Percentiles rank a stretch among this genome's conserved stretches.
phyloP scores from a whole-genome alignment of 2,113 vertebrate genomes.

The Laterallus jamaicensis region DNA sequence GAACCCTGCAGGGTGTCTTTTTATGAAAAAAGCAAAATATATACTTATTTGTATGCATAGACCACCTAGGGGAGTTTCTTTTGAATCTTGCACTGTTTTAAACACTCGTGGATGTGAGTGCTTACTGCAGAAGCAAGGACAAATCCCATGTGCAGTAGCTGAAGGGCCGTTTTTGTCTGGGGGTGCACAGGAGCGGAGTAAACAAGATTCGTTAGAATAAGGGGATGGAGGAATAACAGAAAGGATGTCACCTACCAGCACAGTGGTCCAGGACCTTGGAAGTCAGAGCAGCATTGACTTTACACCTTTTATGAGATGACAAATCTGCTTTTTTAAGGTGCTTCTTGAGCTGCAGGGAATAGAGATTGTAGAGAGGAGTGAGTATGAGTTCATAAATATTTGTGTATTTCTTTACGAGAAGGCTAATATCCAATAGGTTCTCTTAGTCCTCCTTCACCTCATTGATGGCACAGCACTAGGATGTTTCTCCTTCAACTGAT shows the following conservation, averaged over 20 bases:
- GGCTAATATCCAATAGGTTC: not conserved
- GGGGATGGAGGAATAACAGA: not conserved
- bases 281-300: not conserved
- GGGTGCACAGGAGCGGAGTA: not conserved
- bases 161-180: slow-evolving; percentile 51
- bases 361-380: not conserved
- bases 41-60: slow-evolving; percentile 71
- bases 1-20: slow-evolving; percentile 71
- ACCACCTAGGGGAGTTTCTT: slow-evolving; percentile 68
- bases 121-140: slow-evolving; percentile 65
- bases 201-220: not conserved
- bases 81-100: slow-evolving; percentile 69
- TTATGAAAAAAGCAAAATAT: slow-evolving; percentile 69
- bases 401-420: not conserved
- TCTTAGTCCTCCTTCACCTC: not conserved
- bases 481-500: not conserved
- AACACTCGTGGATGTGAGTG: slow-evolving; percentile 64
- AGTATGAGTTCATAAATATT: not conserved
- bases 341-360: not conserved
- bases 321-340: not conserved
- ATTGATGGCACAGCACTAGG: not conserved
- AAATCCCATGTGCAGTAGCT: slow-evolving; percentile 56
- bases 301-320: not conserved
- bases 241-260: not conserved
- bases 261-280: not conserved